Evolutionary conservation across 1,140 invertebrate species (phyloP).

Genomic region (Tetragnatha versicolor): DNA sequence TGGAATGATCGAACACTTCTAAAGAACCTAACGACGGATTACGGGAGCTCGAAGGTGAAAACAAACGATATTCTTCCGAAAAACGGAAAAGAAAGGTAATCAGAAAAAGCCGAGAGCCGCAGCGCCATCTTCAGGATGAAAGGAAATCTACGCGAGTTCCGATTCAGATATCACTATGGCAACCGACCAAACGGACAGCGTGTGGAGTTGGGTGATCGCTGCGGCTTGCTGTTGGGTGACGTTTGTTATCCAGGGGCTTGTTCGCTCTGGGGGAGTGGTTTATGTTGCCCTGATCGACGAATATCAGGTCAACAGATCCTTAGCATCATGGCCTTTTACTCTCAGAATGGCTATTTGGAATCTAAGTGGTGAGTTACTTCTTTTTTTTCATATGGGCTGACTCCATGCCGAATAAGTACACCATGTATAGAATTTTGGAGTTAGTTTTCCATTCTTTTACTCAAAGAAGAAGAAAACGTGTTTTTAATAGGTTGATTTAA

Average conservation of each 20-base stretch:
- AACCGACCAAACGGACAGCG: slow-evolving; percentile 10
- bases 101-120: not conserved
- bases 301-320: slow-evolving; percentile 35
- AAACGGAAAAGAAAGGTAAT: no score
- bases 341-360: slow-evolving; percentile 55
- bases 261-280: slow-evolving; percentile 46
- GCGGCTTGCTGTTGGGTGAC: slow-evolving; percentile 57
- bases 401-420: no score
- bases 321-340: slow-evolving; percentile 54
- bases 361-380: slow-evolving; percentile 41
- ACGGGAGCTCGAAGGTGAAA: no score
- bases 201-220: slow-evolving; percentile 54
- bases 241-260: slow-evolving; percentile 57
- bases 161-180: slow-evolving; percentile 20
- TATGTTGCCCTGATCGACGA: slow-evolving; percentile 55
- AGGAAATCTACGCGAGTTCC: not conserved
- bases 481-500: no score
- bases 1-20: no score
- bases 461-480: no score
- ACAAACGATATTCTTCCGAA: no score
- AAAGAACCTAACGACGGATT: no score
- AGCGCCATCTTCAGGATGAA: not conserved
- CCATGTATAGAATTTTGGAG: no score
- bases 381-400: no score
- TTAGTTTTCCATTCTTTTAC: no score